Base-by-base conservation (phyloP, 2,113 vertebrate genomes). In the Tragelaphus scriptus region DNA sequence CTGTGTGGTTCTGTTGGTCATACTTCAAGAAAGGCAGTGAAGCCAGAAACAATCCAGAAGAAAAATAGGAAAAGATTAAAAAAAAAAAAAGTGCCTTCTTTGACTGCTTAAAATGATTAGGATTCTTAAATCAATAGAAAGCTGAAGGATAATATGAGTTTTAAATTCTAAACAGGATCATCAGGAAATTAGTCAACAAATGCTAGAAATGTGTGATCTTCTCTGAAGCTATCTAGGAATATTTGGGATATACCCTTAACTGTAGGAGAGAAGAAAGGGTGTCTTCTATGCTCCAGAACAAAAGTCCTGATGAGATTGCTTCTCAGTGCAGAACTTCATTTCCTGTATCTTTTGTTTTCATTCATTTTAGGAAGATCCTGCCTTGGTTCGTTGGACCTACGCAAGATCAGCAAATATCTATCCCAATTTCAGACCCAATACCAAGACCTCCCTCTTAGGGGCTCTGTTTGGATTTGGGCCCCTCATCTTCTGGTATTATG, bases 311-410 rank as follows among this genome's bases (percentile, higher is more conserved):
- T 96, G 40, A 77, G 51, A 58, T 51, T 68, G 71, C 77, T 95
- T 91, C 61, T 88, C n/a, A 17, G 0, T 68, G 13, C 90, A 23
- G 30, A 10, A 77, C 55, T 84, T 58, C 49, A 75, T 17, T 28
- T 82, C 55, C 44, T 82, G 6, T 82, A 59, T 63, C 32, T 84
- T 75, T 47, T 90, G 56, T 98, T 95, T 91, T 59, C 44, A 44
- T 92, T 92, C 28, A 2, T 96, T 98, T 25, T 98, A 99, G 99
- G 99, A 99, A 95, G 99, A 99, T 90, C 99, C 99, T 55, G 99
- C 99, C 2, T 77, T 99, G 97, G 2, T 90, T 4, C 99, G 99
- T 68, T 99, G 99, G 99, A 98, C 97, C 90, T 98, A 98, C 0
- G 99, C 99, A 10, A 99, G 99, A 71, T 58, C 97, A 1, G 13